These are phyloP conservation scores for Streptopelia turtur DNA, from an alignment of 2,797 vertebrate genomes.

Conservation along the genomic window DNA sequence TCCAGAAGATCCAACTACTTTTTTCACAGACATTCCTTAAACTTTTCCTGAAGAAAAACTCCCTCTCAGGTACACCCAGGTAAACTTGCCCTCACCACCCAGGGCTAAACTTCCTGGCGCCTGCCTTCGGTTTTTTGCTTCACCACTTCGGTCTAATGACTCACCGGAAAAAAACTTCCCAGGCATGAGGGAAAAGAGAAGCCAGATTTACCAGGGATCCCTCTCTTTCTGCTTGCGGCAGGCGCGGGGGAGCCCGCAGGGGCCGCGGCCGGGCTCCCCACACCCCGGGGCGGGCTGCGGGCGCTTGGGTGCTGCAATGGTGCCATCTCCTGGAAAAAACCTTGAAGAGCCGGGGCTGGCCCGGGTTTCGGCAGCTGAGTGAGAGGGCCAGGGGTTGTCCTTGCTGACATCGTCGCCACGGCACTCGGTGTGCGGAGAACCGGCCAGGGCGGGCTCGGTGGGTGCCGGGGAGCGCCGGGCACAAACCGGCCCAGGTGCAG, in stretches of 20 bases:
- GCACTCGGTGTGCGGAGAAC: too few species aligned
- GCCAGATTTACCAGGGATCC: fast-evolving
- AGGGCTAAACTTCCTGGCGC: background rate
- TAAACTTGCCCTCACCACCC: background rate
- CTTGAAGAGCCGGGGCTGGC: background rate
- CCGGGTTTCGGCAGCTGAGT: fast-evolving
- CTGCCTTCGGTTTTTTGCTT: background rate
- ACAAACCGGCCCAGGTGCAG: too few species aligned
- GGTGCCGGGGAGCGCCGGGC: background rate
- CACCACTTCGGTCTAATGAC: background rate
- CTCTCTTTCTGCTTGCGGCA: fast-evolving
- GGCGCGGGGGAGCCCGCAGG: background rate
- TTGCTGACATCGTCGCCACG: fast-evolving
- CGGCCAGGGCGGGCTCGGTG: background rate
- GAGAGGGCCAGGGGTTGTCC: fast-evolving
- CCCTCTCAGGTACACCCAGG: background rate
- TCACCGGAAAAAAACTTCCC: fast-evolving
- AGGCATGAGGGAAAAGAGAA: fast-evolving
- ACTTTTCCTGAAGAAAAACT: background rate
- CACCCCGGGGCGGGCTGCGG: background rate
- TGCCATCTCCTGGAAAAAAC: slow-evolving; percentile 71
- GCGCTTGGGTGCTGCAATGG: slow-evolving; percentile 42
- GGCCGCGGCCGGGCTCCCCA: too few species aligned
- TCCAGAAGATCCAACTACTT: background rate
- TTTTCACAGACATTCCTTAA: background rate